Percentiles rank a stretch among this genome's conserved stretches.
Conservation (phyloP, 2,797 vertebrate species). For the Antennarius maculatus region DNA sequence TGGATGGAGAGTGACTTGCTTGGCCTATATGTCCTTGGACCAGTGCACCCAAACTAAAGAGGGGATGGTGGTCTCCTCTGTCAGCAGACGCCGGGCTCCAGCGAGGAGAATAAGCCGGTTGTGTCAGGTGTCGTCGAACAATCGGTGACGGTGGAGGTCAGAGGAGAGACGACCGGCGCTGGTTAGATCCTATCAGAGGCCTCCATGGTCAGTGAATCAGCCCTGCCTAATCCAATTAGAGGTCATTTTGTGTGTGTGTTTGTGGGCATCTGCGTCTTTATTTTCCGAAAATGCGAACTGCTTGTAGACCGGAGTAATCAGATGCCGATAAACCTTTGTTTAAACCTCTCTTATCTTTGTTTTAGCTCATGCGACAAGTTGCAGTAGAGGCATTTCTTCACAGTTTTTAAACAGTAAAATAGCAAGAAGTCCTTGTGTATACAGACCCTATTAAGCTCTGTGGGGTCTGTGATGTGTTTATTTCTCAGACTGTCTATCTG, state of each 20-base stretch:
- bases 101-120: constrained; percentile 51
- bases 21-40: constrained; percentile 65
- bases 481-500: constrained; percentile 46
- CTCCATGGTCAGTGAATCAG: constrained; percentile 68
- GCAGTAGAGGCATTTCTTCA: constrained; percentile 25
- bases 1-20: constrained; percentile 58
- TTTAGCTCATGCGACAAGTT: constrained; percentile 30
- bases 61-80: constrained; percentile 75
- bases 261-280: constrained; percentile 46
- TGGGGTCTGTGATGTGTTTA: constrained; percentile 44
- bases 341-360: constrained; percentile 26
- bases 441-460: constrained; percentile 23
- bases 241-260: constrained; percentile 55
- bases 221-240: constrained; percentile 73
- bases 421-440: constrained; percentile 49
- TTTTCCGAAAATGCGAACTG: constrained; percentile 47
- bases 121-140: constrained; percentile 73
- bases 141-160: constrained; percentile 59
- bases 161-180: constrained; percentile 49
- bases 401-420: constrained; percentile 44
- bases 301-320: constrained; percentile 23
- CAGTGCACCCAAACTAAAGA: constrained; percentile 77
- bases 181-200: constrained; percentile 69
- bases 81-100: constrained; percentile 71
- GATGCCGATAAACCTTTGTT: neutral